Evolutionary conservation across 2,888 invertebrate genomes (phyloP).

Genomic region (Morinoia aosen): DNA sequence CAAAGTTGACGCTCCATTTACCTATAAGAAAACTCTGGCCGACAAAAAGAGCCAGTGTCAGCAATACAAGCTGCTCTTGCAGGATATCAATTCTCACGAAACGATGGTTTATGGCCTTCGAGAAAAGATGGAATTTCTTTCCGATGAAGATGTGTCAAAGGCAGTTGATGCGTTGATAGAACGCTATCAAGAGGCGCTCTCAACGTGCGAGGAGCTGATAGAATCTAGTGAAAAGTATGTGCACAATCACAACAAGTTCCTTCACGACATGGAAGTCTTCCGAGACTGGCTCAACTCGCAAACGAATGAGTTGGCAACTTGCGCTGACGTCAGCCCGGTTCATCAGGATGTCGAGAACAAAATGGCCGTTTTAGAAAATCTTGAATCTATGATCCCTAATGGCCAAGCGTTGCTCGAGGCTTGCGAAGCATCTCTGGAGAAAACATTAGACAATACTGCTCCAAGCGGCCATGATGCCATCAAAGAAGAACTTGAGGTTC

Average conservation of each 20-base stretch:
- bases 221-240: slow-evolving; percentile 81
- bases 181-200: slow-evolving; percentile 80
- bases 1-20: slow-evolving; percentile 81
- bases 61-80: slow-evolving; percentile 82
- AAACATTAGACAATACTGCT: slow-evolving; percentile 83
- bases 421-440: slow-evolving; percentile 81
- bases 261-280: slow-evolving; percentile 85
- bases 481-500: slow-evolving; percentile 81
- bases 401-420: slow-evolving; percentile 81
- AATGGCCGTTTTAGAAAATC: slow-evolving; percentile 62
- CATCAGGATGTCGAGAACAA: slow-evolving; percentile 65
- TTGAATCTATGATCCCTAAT: slow-evolving; percentile 73
- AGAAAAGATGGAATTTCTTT: slow-evolving; percentile 84
- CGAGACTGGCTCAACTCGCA: slow-evolving; percentile 86
- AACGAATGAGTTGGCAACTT: slow-evolving; percentile 82
- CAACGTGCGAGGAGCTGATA: slow-evolving; percentile 80
- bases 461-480: slow-evolving; percentile 82
- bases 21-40: slow-evolving; percentile 83
- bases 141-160: slow-evolving; percentile 84
- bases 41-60: slow-evolving; percentile 92
- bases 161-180: slow-evolving; percentile 82
- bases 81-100: slow-evolving; percentile 89
- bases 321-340: slow-evolving; percentile 84
- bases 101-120: slow-evolving; percentile 86
- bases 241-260: slow-evolving; percentile 84